Evolutionary conservation across 1,140 invertebrate genomes (phyloP).

Genomic region (Sitophilus oryzae): DNA sequence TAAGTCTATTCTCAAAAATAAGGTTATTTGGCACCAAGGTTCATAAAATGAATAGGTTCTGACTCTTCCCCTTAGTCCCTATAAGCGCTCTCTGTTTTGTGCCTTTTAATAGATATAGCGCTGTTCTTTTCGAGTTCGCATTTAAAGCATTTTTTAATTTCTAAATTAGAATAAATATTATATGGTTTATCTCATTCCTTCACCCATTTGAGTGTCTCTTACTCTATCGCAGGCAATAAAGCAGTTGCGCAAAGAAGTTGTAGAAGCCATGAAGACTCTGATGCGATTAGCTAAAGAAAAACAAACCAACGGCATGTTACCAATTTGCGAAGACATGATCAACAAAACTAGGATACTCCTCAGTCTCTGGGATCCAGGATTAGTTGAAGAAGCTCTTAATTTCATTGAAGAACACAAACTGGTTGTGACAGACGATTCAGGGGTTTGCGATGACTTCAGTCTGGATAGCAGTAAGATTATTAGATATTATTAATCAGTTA

Average conservation of each 20-base stretch:
- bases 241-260: conserved; percentile 68
- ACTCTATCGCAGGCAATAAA: conserved; percentile 58
- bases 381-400: conserved; percentile 77
- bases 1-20: too few relatives aligned
- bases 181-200: not conserved
- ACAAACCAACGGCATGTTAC: conserved; percentile 65
- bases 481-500: not conserved
- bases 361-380: conserved; percentile 73
- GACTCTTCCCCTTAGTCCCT: too few relatives aligned
- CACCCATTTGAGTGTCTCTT: not conserved
- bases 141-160: too few relatives aligned
- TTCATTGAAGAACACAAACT: conserved; percentile 72
- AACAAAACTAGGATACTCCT: conserved; percentile 70
- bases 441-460: conserved; percentile 40
- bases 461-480: conserved; percentile 30
- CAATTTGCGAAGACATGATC: conserved; percentile 73
- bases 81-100: too few relatives aligned
- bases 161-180: not conserved
- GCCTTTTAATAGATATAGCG: too few relatives aligned
- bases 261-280: conserved; percentile 69
- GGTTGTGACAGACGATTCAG: conserved; percentile 45
- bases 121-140: too few relatives aligned
- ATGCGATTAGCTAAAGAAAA: conserved; percentile 67
- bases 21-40: too few relatives aligned
- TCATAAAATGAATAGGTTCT: too few relatives aligned